Conservation (phyloP, 2,797 vertebrate species). For the Fringilla coelebs region DNA sequence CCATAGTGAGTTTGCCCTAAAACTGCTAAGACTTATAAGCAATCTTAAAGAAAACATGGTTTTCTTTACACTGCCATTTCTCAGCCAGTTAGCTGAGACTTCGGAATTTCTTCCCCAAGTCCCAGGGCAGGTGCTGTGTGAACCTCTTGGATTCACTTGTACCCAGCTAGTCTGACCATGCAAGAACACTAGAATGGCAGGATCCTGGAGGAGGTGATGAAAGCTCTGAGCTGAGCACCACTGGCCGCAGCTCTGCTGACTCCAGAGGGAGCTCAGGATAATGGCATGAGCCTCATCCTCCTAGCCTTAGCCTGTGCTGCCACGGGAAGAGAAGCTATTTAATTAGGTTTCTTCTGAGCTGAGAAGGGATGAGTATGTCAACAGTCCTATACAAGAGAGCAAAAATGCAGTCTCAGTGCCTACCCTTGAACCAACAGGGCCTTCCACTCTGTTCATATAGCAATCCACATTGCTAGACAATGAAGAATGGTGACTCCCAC, state of each 20-base stretch:
- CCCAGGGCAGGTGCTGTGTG: neutral
- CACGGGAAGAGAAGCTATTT: neutral
- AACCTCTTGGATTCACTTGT: neutral
- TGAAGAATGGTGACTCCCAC: neutral
- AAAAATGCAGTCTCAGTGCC: neutral
- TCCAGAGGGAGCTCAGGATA: neutral
- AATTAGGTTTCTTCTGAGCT: neutral
- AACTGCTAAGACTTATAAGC: neutral
- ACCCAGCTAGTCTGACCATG: neutral
- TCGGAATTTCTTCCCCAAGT: neutral
- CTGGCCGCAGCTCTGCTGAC: neutral
- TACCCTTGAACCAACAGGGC: neutral
- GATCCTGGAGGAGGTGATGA: accelerated
- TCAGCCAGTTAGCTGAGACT: neutral
- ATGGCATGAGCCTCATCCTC: accelerated
- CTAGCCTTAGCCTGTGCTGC: neutral
- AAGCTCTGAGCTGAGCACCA: neutral
- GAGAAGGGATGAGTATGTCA: neutral
- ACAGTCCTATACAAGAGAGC: neutral
- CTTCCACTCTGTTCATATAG: neutral
- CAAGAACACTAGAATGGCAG: neutral
- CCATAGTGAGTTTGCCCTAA: neutral
- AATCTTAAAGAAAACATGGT: neutral
- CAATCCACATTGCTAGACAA: neutral
- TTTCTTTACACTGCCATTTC: neutral